Conservation (phyloP, 2,797 vertebrate genomes). For the Sebastes matsubarae region DNA sequence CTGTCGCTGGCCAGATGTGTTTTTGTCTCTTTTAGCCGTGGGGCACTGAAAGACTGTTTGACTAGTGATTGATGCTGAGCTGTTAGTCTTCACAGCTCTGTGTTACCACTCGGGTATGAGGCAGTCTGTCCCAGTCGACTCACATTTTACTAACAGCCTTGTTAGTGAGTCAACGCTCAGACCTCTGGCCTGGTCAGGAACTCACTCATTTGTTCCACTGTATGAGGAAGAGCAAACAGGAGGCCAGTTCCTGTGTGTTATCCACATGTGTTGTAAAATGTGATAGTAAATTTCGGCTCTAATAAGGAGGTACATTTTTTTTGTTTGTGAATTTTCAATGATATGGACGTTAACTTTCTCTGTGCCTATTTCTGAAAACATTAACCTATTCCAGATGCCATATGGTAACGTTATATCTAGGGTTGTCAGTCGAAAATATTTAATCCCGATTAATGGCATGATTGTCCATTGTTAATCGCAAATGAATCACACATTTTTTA, state of each 20-base stretch:
- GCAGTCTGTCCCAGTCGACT: constrained; percentile 13
- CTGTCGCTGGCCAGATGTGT: neutral
- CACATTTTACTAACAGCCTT: constrained; percentile 7
- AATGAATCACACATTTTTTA: neutral
- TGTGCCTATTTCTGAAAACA: neutral
- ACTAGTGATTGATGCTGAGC: constrained; percentile 31
- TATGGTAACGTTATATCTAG: neutral
- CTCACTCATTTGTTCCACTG: constrained; percentile 43
- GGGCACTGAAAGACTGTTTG: constrained; percentile 32
- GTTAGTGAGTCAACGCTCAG: constrained; percentile 50
- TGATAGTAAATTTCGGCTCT: neutral
- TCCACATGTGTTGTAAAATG: constrained; percentile 1
- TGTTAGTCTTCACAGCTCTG: constrained; percentile 43
- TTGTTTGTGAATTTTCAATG: neutral
- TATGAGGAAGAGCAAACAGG: constrained; percentile 16
- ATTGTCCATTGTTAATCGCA: neutral
- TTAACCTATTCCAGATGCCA: neutral
- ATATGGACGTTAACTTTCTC: neutral
- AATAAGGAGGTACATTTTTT: neutral
- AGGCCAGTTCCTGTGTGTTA: constrained; percentile 46
- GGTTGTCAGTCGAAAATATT: neutral
- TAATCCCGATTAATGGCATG: neutral
- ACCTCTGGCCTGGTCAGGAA: constrained; percentile 30
- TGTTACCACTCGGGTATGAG: constrained; percentile 34
- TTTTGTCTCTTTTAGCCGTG: constrained; percentile 1